Conservation (phyloP, 2,888 invertebrate genomes). For the Lepidonotus clava region DNA sequence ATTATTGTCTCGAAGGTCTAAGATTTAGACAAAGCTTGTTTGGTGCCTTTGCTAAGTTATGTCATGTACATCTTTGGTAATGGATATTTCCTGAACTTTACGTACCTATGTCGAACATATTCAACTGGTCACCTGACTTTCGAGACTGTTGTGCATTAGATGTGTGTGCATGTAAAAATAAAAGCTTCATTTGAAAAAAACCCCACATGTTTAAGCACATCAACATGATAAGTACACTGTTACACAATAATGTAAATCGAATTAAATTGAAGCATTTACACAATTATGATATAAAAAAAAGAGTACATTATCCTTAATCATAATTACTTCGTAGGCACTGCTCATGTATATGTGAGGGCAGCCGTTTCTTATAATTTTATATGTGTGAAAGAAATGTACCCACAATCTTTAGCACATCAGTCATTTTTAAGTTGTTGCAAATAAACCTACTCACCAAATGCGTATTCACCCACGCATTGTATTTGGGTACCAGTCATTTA, state of each 20-base stretch:
- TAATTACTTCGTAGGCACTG: no score
- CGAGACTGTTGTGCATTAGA: constrained; percentile 8
- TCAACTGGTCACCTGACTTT: not conserved
- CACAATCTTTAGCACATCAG: no score
- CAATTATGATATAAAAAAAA: not conserved
- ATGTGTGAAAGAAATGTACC: no score
- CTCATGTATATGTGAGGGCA: no score
- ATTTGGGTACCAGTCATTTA: no score
- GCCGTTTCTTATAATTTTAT: no score
- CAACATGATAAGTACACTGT: not conserved
- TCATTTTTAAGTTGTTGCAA: no score
- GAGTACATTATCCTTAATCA: no score
- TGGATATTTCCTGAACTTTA: constrained; percentile 5
- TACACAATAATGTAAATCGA: not conserved
- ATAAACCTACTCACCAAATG: no score
- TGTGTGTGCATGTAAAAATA: not conserved
- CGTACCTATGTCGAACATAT: constrained; percentile 4
- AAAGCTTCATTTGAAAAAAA: constrained; percentile 10
- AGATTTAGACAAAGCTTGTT: not conserved
- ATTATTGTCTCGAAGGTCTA: not conserved
- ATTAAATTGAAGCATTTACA: not conserved
- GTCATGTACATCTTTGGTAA: not conserved
- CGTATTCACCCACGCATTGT: no score
- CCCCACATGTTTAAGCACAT: not conserved
- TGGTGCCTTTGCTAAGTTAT: constrained; percentile 1